These are phyloP conservation scores for Vespertilio murinus DNA, from an alignment of 2,797 vertebrate species.

Conservation along the genomic window DNA sequence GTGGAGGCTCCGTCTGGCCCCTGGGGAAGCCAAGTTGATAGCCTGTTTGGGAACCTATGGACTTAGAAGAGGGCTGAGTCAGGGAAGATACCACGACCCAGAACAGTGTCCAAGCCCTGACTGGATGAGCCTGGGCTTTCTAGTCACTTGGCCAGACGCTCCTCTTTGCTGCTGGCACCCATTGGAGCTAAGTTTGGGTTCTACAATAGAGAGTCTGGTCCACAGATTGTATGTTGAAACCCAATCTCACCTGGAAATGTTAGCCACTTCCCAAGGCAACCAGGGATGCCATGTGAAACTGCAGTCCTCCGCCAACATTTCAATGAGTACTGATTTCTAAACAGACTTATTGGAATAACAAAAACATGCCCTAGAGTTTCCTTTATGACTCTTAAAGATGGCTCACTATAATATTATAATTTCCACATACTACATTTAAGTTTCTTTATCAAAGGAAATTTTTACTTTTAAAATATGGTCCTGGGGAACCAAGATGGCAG, in stretches of 20 bases:
- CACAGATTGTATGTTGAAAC: background rate
- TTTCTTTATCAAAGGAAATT: background rate
- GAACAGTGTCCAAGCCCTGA: background rate
- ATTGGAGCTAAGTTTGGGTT: background rate
- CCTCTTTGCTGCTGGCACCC: background rate
- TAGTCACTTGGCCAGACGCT: background rate
- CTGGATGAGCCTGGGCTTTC: background rate
- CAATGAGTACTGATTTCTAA: background rate
- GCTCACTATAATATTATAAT: background rate
- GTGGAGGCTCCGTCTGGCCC: background rate
- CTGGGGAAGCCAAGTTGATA: background rate
- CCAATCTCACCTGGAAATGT: background rate
- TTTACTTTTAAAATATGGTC: conserved; percentile 25
- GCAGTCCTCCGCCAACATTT: background rate
- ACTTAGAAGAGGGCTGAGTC: background rate
- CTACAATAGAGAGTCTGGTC: background rate
- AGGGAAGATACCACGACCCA: background rate
- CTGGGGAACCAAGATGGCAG: no score
- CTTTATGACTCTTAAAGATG: background rate
- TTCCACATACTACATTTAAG: background rate
- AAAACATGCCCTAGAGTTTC: background rate
- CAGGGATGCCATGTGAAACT: background rate
- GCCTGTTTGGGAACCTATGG: background rate
- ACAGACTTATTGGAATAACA: background rate
- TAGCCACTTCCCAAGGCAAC: background rate